Conservation (phyloP, 2,113 vertebrate genomes). For the Zapus hudsonius region DNA sequence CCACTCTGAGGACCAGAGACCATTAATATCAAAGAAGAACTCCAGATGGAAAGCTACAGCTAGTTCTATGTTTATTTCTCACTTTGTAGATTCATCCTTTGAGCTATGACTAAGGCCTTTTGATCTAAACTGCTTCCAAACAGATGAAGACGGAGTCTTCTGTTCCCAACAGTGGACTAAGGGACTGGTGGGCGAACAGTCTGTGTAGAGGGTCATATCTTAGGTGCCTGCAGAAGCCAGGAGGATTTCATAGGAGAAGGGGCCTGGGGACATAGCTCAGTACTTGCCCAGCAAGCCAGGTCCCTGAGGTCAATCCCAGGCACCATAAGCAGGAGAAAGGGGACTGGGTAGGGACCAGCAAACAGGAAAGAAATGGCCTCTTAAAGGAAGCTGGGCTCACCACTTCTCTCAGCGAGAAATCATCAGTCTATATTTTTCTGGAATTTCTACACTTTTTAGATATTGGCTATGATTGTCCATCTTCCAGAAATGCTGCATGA, state of each 20-base stretch:
- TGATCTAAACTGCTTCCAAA: slow-evolving; percentile 66
- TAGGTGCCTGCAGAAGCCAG: neutral
- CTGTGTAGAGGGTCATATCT: neutral
- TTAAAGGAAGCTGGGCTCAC: neutral
- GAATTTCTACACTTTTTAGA: neutral
- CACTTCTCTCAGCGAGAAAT: neutral
- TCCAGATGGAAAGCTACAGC: neutral
- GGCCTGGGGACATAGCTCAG: neutral
- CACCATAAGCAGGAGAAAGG: neutral
- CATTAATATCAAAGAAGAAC: slow-evolving; percentile 24
- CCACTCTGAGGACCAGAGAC: slow-evolving; percentile 52
- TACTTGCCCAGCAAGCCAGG: neutral
- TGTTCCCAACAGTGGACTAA: neutral
- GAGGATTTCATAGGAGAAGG: neutral
- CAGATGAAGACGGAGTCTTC: slow-evolving; percentile 47
- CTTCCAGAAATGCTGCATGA: neutral
- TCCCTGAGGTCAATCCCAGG: neutral
- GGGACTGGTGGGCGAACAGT: neutral
- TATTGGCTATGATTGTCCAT: neutral
- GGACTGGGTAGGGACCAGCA: neutral
- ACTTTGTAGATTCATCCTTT: slow-evolving; percentile 44
- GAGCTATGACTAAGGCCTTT: slow-evolving; percentile 67
- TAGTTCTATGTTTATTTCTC: slow-evolving; percentile 38
- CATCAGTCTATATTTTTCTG: neutral
- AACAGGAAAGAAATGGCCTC: neutral